Percentiles rank a stretch among this genome's conserved stretches.
Conservation (phyloP, 2,113 vertebrate species). For the Columbina picui region DNA sequence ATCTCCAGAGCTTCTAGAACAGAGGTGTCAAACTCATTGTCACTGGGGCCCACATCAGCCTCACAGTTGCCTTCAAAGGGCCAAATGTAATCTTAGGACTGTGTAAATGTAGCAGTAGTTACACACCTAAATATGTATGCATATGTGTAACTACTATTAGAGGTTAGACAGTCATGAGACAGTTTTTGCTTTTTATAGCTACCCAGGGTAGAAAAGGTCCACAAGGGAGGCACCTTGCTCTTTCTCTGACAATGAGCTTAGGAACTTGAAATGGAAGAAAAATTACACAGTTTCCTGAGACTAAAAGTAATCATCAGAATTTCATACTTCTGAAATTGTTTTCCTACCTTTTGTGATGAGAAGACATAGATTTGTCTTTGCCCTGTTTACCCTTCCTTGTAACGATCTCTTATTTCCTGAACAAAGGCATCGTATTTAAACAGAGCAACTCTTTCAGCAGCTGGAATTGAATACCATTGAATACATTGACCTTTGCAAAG, state of each 20-base stretch:
- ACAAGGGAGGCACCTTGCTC: neutral
- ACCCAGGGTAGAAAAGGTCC: neutral
- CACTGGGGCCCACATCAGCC: no score
- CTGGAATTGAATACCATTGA: constrained; percentile 34
- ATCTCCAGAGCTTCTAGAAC: neutral
- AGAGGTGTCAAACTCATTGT: no score
- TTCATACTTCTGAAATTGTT: neutral
- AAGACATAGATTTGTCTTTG: neutral
- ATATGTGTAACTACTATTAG: no score
- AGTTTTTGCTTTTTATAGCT: neutral
- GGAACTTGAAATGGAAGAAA: neutral
- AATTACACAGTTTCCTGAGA: neutral
- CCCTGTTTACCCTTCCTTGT: constrained; percentile 25
- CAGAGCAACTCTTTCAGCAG: neutral
- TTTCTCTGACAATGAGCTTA: neutral
- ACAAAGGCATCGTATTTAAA: constrained; percentile 30
- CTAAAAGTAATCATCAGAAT: neutral
- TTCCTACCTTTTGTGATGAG: neutral
- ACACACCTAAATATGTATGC: no score
- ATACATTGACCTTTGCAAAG: constrained; percentile 62
- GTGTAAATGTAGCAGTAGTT: no score
- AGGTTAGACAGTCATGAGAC: neutral
- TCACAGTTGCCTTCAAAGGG: no score
- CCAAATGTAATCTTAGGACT: no score
- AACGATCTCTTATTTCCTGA: neutral